Evolutionary conservation across 2,888 invertebrate genomes (phyloP), one percentile per base, ranked within the genome.

Genomic region (Eupithecia centaureata): DNA sequence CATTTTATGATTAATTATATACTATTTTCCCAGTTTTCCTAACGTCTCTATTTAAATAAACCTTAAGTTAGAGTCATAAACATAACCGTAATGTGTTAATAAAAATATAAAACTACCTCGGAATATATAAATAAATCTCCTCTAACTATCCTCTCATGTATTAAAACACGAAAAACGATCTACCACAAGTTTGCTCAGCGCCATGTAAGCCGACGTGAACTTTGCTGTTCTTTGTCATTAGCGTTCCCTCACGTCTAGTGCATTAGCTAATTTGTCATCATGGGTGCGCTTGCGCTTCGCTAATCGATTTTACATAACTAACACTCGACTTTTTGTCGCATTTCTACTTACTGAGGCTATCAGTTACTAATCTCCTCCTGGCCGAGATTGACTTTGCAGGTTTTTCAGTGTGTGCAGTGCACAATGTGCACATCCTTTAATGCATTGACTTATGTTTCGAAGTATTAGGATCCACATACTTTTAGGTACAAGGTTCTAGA

Each of bases 251-350:
- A 89, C 91, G 90, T 89, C 87, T 84, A 85, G 83, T 85, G 83
- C 84, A 87, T 89, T 89, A 86, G 86, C 87, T 87, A 90, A 91
- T 89, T 91, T 90, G 87, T 89, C 88, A 90, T 87, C 86, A 78
- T 73, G 74, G 78, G 76, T 76, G 78, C 76, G 75, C 76, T 74
- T 78, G 79, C 76, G 78, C 79, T 81, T 81, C 78, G 75, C 76
- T 82, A 79, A 84, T 82, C 81, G 81, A 78, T 79, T 80, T 79
- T 79, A 80, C 78, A 77, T 80, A 73, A 79, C 77, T 80, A 73
- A 79, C 77, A 73, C 70, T 72, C 61, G 60, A 68, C 57, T 68
- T 69, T 70, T 75, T 71, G 61, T 65, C 18, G 58, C 28, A 33
- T 60, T 42, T 65, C 63, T 65, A 35, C 63, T 65, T 61, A 60